Base-by-base conservation (phyloP, 2,113 vertebrate genomes). In the Rhinoderma darwinii region DNA sequence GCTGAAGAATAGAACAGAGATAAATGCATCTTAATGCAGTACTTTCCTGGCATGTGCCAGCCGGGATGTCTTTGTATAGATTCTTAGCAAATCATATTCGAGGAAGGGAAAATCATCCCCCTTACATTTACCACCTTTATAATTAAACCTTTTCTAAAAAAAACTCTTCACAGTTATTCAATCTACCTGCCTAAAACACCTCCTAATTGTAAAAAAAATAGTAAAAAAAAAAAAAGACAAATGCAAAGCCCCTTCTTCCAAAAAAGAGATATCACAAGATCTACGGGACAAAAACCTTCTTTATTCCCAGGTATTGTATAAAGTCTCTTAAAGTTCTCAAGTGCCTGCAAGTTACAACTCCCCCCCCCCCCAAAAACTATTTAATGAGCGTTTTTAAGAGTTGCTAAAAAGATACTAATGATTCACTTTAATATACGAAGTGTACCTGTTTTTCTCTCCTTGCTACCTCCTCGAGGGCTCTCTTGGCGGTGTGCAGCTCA, bases 321-420 rank as follows among this genome's bases (percentile, higher is more conserved):
- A 89, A 89, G 86, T 66, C 89, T 92, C 90, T 92, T 72, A 89
- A 86, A 88, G 84, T 91, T 88, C 86, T 91, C 84, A 90, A 92
- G 86, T 77, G 88, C 83, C 74, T 51, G 86, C 83, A 68, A 90
- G 8, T 89, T 76, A 84, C 82, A 90, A 83, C 88, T 72, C 37
- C 88, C 83, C 51, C 37, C 88, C 83, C 51, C 75, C 72, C 14
- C 63, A 82, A 78, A 88, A 88, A 20, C 83, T 78, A 59, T 89
- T 91, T 92, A 90, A 89, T 88, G 91, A 90, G 75, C 51, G 88
- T 85, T 90, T 89, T 88, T 91, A 90, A 89, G 73, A 50, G 86
- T 61, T 39, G 85, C 86, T 90, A 90, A 89, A 88, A 82, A 89
- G 79, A 89, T 70, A 44, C 88, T 91, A 91, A 91, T 90, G 83